Conservation (phyloP, 2,888 invertebrate genomes). For the Blomia tropicalis region DNA sequence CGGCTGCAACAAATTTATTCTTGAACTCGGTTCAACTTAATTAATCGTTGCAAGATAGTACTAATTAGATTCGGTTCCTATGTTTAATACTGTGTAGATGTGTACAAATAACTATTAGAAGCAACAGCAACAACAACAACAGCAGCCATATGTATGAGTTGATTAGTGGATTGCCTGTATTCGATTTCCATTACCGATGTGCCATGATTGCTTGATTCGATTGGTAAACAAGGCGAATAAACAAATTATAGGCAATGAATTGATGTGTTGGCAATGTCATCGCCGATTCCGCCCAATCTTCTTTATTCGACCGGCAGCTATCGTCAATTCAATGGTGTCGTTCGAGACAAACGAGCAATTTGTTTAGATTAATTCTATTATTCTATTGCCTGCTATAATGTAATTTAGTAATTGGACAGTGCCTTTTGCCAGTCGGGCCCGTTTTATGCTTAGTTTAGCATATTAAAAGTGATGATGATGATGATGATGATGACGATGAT, state of each 20-base stretch:
- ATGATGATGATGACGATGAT: background rate
- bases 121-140: no score
- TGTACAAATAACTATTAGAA: no score
- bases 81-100: no score
- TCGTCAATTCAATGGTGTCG: no score
- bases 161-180: background rate
- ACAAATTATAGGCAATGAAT: background rate
- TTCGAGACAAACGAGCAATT: constrained; percentile 8
- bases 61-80: no score
- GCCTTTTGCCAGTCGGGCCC: background rate
- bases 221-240: background rate
- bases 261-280: background rate
- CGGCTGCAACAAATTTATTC: no score
- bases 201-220: background rate
- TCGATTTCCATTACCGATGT: background rate
- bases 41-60: no score
- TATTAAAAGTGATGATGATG: constrained; percentile 13
- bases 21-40: no score
- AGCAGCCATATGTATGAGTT: no score
- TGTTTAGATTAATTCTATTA: constrained; percentile 18
- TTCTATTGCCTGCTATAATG: background rate
- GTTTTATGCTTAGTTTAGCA: constrained; percentile 15
- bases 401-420: constrained; percentile 13
- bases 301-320: no score
- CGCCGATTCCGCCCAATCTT: no score